These are phyloP conservation scores for Pangasius macronema DNA, from an alignment of 2,797 vertebrate species.

Conservation along the genomic window DNA sequence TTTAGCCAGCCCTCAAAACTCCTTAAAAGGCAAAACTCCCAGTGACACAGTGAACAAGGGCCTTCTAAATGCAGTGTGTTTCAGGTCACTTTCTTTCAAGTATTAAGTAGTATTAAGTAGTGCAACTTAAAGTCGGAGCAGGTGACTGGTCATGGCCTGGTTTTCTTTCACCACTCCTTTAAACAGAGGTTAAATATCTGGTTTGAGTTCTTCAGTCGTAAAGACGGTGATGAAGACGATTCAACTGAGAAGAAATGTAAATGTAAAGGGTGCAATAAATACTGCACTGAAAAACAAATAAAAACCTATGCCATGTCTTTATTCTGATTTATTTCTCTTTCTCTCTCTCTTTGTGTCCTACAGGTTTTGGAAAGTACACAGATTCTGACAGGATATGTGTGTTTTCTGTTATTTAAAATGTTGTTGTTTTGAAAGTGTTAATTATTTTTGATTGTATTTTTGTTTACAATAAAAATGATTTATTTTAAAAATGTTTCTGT, in stretches of 20 bases:
- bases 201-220: not conserved
- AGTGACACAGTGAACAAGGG: not conserved
- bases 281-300: not conserved
- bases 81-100: not conserved
- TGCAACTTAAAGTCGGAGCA: not conserved
- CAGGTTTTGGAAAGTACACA: constrained; percentile 37
- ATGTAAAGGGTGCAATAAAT: not conserved
- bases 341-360: not conserved
- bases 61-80: not conserved
- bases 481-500: not conserved
- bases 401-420: not conserved
- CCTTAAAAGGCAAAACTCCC: not conserved
- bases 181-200: not conserved
- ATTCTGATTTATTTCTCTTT: not conserved
- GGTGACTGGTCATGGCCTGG: not conserved
- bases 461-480: not conserved
- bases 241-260: not conserved
- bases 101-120: not conserved
- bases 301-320: not conserved
- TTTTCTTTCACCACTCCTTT: not conserved
- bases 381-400: not conserved
- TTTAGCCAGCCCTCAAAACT: not conserved
- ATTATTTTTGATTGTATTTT: not conserved
- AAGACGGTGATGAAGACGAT: not conserved
- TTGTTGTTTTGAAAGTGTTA: not conserved